Evolutionary conservation across 2,888 invertebrate genomes (phyloP), one percentile per base, ranked within the genome.

Genomic region (Andrena trimmerana): DNA sequence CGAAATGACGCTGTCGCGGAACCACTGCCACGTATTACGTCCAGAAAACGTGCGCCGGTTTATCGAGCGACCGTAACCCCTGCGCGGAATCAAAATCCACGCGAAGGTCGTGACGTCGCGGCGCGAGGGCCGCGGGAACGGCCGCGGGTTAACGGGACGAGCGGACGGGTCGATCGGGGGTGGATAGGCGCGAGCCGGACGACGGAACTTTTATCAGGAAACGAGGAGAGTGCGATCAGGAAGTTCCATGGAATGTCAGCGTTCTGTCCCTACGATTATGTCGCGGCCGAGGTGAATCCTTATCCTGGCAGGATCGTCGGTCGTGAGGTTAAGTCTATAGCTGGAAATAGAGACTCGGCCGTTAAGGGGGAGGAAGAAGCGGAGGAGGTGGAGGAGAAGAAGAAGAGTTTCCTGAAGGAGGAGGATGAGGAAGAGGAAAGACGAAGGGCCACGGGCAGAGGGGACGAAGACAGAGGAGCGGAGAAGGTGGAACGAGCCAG

Each of bases 241-340:
- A 85, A 86, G 81, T 83, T 80, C 72, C 75, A 50, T 74, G 88
- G 88, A 88, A 88, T 89, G 88, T 86, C 81, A 86, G 86, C 74
- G 81, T 79, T 81, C 72, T 75, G 80, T 81, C 76, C 85, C 80
- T 86, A 86, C 86, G 86, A 89, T 90, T 90, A 87, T 72, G 88
- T 87, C 88, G 81, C 81, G 73, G 68, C 63, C 77, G 76, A 82
- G 88, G 87, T 83, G 87, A 89, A 70, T 87, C 83, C 85, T 88
- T 90, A 90, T 91, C 90, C 81, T 42, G 67, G 79, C 60, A 67
- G 83, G 71, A 90, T 90, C 90, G 78, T 78, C 86, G 90, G 88
- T 90, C 89, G 88, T 60, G 81, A 82, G 91, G 87, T 91, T 89
- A 89, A 90, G 81, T 62, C 84, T 84, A 80, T 84, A 76, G 84